phyloP scores from a whole-genome alignment of 2,888 invertebrate genomes.

The Phania funesta region DNA sequence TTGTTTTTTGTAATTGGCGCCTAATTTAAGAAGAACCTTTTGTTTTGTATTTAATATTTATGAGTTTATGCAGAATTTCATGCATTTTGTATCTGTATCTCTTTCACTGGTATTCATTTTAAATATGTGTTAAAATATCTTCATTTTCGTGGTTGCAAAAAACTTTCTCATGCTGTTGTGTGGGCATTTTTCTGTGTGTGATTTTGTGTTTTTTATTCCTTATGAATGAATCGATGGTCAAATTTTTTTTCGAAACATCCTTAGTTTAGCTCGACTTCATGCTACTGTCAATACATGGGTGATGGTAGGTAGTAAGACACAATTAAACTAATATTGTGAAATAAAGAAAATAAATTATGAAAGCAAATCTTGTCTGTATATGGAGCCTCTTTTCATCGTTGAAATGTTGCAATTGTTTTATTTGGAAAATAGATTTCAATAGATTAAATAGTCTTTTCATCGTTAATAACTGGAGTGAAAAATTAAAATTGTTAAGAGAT shows the following conservation, averaged over 20 bases:
- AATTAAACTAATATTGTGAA: too few relatives aligned
- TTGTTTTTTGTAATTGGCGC: constrained; percentile 57
- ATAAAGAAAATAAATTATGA: too few relatives aligned
- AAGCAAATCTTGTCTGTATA: too few relatives aligned
- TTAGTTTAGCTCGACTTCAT: too few relatives aligned
- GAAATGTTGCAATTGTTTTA: too few relatives aligned
- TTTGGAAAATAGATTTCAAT: too few relatives aligned
- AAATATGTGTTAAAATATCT: constrained; percentile 53
- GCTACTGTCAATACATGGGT: too few relatives aligned
- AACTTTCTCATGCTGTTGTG: constrained; percentile 62
- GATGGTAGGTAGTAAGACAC: too few relatives aligned
- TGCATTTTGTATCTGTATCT: neutral
- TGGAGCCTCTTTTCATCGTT: too few relatives aligned
- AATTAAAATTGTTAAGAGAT: too few relatives aligned
- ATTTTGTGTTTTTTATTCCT: constrained; percentile 23
- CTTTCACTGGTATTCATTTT: constrained; percentile 4
- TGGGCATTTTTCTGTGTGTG: constrained; percentile 49
- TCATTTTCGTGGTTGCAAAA: constrained; percentile 44
- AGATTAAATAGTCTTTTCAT: too few relatives aligned
- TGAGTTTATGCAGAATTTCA: constrained; percentile 77
- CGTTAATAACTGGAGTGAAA: too few relatives aligned
- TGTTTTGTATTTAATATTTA: constrained; percentile 73
- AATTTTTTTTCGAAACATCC: constrained; percentile 45
- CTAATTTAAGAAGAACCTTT: constrained; percentile 47
- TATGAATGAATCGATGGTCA: constrained; percentile 55